Evolutionary conservation across 2,113 vertebrate genomes (phyloP), one percentile per base, ranked within the genome.

Genomic region (Petrocephalus microphthalmus): DNA sequence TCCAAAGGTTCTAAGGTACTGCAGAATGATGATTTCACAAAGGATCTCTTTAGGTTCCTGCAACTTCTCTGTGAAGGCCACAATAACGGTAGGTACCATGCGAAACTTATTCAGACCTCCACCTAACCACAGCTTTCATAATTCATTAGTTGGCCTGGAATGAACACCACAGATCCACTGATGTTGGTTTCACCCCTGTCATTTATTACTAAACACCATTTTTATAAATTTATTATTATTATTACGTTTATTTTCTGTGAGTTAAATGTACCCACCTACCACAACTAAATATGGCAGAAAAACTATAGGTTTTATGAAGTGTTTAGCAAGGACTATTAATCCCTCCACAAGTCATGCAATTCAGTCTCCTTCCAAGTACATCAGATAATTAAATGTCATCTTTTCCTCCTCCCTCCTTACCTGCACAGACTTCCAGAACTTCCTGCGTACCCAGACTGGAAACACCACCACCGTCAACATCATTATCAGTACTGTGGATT

Each of bases 21-120:
- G 90, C 98, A 99, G 94, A 97, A 98, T 85, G 97, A 99, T 82
- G 98, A 99, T 94, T 99, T 99, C 93, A 99, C 98, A 60, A 95
- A 96, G 90, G 98, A 99, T 93, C 97, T 99, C 37, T 99, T 99
- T 93, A 95, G 98, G 94, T 99, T 99, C 93, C 96, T 99, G 89
- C 98, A 99, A 92, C 96, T 99, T 87, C 97, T 99, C 51, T 99
- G 98, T 94, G 98, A 99, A 94, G 98, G 98, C 51, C 98, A 99
- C 93, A 99, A 99, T 92, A 98, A 97, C 78, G 98, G 98, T 99
- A 94, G 92, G 96, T 94, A 53, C 83, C 56, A 13, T 4, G 5
- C 19, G 37, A 29, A 37, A 42, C 15, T 78, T 42, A 78, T 17
- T 78, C 71, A 57, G 1, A 3, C 20, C 22, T 60, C 57, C 57